Evolutionary conservation across 2,888 invertebrate species (phyloP), one percentile per base, ranked within the genome.

Genomic region (Eudemis profundana): DNA sequence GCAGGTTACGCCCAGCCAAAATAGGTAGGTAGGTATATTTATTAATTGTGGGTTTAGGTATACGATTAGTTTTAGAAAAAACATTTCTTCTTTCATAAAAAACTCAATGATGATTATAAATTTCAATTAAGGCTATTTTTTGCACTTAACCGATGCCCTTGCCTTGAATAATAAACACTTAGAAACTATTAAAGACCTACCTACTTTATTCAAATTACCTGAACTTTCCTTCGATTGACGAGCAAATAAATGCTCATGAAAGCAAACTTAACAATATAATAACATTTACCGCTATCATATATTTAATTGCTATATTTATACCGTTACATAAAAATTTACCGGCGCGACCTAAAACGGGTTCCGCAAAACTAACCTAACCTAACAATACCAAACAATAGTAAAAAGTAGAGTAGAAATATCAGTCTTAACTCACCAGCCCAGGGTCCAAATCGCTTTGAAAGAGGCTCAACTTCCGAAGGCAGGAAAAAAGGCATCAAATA

Each of bases 371-470:
- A 50, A 54, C 47, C 46, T 53, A 53, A 46, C 36, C 59, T 51
- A 57, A 57, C 53, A 46, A 50, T 46, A 27, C 47, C 36, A 38
- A n/a, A 76, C 57, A 70, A 69, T 68, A 70, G 71, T 71, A 44
- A 57, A 17, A 33, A 19, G 14, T 21, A 61, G n/a, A 27, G 63
- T 56, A 60, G 64, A 40, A 27, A 61, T 51, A 29, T 60, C 29
- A 46, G 4, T 57, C 68, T 51, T 74, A 66, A 90, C 94, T 94
- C 84, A 97, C 97, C 96, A 81, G 97, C 97, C 97, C 98, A 98
- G 68, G 95, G 92, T 75, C 98, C 98, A 83, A 94, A 97, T 81
- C 94, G 95, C 78, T 95, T 94, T 38, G 89, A 78, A 61, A 96
- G 82, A 12, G 93, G 87, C 72, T 93, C 89, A 70, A 94, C 94